Evolutionary conservation across 2,113 vertebrate species (phyloP).

Genomic region (Falcunculus frontatus): DNA sequence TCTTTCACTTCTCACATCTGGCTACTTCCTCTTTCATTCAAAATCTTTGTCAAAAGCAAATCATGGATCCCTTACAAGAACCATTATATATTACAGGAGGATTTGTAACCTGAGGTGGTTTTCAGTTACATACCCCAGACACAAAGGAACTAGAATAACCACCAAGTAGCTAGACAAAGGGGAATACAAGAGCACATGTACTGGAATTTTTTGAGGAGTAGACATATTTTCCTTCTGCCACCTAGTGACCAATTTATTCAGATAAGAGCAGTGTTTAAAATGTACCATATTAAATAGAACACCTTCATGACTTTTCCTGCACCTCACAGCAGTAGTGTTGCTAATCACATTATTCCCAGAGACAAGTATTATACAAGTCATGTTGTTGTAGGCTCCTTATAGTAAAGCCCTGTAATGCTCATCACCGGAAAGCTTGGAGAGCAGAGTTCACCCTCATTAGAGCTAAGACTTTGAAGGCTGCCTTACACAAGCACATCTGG

Average conservation of each 20-base stretch:
- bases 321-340: not conserved
- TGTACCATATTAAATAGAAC: not conserved
- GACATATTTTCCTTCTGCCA: slow-evolving; percentile 63
- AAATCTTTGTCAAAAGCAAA: not conserved
- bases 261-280: not conserved
- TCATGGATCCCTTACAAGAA: not conserved
- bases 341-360: slow-evolving; percentile 13
- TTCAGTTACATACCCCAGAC: not conserved
- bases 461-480: not conserved
- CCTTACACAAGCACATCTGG: not conserved
- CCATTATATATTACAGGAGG: not conserved
- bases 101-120: not conserved
- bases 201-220: not conserved
- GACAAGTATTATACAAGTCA: not conserved
- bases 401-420: not conserved
- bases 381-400: not conserved
- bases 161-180: not conserved
- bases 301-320: not conserved
- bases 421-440: not conserved
- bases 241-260: slow-evolving; percentile 52
- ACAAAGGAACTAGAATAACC: not conserved
- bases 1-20: not conserved
- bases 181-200: not conserved
- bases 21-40: not conserved
- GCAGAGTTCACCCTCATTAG: slow-evolving; percentile 28